Base-by-base conservation (phyloP, 2,888 invertebrate species). In the Netelia inedita region DNA sequence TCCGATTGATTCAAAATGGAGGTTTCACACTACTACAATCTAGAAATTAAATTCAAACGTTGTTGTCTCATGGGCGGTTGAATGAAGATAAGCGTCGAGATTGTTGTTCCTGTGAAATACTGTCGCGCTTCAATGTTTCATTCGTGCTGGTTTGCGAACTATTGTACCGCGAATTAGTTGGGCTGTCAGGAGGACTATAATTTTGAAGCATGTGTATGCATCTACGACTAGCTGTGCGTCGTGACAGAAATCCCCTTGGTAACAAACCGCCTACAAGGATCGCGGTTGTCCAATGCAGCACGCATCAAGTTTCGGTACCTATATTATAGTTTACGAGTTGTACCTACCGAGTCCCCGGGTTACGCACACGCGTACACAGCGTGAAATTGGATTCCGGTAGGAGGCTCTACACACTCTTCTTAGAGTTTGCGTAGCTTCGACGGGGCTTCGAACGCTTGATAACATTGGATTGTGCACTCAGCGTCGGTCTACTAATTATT, bases 271-370 rank as follows among this genome's bases (percentile, higher is more conserved):
- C 21, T 9, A 28, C 55, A 35, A 63, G 63, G 35, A 63, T 35
- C 61, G 50, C 61, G 61, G 14, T 19, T 61, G 16, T 63, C 71
- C 41, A 71, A 63, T 35, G 61, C 8, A 35, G 63, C n/a, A 63
- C 41, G 19, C 55, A 21, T 61, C 55, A 19, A 57, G 73, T 43
- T 43, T 72, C 73, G 55, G 28, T 3, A 41, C 16, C n/a, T n/a
- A 43, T 66, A 59, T 66, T 66, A 66, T 57, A 79, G 79, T 73
- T 73, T 50, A 57, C 28, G 73, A 73, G 79, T 66, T 73, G 46
- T 21, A 28, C n/a, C n/a, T 9, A 35, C 55, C 5, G 14, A 63
- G 43, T 5, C 35, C 35, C 66, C 19, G 41, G 43, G 41, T 16
- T 55, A 68, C 21, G 23, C 55, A 9, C 19, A 41, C 55, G 14